Base-by-base conservation (phyloP, 2,888 invertebrate species). In the Lordiphosa andalusiaca region DNA sequence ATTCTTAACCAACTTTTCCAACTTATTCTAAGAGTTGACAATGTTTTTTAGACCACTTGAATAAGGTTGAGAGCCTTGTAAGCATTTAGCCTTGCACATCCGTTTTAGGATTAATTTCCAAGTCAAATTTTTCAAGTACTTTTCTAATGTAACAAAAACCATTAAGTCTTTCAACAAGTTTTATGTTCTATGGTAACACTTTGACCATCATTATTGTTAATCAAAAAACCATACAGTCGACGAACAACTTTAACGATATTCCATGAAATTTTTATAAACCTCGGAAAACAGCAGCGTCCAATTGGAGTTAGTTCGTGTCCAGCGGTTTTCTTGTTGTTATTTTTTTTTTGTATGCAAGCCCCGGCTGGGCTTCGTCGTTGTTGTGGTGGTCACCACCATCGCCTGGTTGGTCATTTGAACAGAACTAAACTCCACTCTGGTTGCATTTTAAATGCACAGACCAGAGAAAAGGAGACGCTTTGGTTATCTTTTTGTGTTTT, bases 371-470 rank as follows among this genome's bases (percentile, higher is more conserved):
- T 56, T 53, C n/a, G 51, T 47, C 47, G 60, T 65, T 71, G 58
- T 72, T 75, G 73, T 61, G 71, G 72, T 57, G 71, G 72, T 57
- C 16, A 30, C 46, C 16, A 39, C 30, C 42, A 40, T 47, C 55
- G 59, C 52, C 61, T 53, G 63, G 54, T 58, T 75, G 80, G 69
- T 74, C 78, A 78, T 58, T 73, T 73, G 38, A 51, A 37, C 56
- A 55, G 47, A 16, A 44, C 44, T 53, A 48, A 38, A 52, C 46
- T 53, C 46, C 35, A 13, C 49, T 41, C 37, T 55, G 51, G 60
- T 25, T 73, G 84, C 85, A 84, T 71, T 49, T 50, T 57, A 66
- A 77, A 77, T 78, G 80, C 70, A 78, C 16, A 30, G 44, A 44
- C 44, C 25, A 44, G 30, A 23, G 69, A 72, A 67, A 62, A 67